A percentile compares a stretch with the other conserved stretches of the same genome.
Conservation (phyloP, 2,888 invertebrate species). For the Campopleginae sp. region DNA sequence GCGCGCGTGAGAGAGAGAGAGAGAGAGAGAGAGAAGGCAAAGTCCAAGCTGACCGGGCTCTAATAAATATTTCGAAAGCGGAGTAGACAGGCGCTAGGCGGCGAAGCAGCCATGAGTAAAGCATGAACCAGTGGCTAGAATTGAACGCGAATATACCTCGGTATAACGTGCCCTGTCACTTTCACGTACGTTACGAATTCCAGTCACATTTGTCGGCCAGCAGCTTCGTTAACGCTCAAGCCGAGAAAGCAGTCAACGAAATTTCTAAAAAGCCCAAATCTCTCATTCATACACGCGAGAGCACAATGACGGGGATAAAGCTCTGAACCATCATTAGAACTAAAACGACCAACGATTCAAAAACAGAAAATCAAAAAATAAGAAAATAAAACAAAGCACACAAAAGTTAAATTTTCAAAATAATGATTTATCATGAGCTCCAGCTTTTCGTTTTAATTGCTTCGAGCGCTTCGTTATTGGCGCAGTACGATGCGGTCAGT, state of each 20-base stretch:
- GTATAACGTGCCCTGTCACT: conserved; percentile 17
- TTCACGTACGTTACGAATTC: conserved; percentile 19
- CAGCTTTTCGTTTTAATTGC: conserved; percentile 1
- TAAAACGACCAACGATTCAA: neutral
- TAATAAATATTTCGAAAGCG: conserved; percentile 65
- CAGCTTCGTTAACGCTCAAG: neutral
- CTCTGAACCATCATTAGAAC: neutral
- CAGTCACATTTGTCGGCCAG: conserved; percentile 6
- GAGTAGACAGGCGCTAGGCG: conserved; percentile 56
- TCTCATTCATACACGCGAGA: neutral
- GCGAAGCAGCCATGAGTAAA: conserved; percentile 60
- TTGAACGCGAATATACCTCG: conserved; percentile 8
- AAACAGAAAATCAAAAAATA: neutral
- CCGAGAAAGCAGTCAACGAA: conserved; percentile 4
- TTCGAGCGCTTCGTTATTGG: conserved; percentile 5
- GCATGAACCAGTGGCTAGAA: conserved; percentile 44
- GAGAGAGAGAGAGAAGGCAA: neutral
- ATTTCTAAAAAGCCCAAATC: neutral
- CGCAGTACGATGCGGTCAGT: neutral
- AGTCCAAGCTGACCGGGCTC: conserved; percentile 55
- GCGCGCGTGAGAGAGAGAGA: neutral
- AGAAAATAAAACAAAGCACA: neutral
- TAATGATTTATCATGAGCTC: conserved; percentile 3
- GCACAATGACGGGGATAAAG: neutral
- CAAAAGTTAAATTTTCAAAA: neutral